Evolutionary conservation across 2,888 invertebrate species (phyloP).

Genomic region (Eupelmus urozonus): DNA sequence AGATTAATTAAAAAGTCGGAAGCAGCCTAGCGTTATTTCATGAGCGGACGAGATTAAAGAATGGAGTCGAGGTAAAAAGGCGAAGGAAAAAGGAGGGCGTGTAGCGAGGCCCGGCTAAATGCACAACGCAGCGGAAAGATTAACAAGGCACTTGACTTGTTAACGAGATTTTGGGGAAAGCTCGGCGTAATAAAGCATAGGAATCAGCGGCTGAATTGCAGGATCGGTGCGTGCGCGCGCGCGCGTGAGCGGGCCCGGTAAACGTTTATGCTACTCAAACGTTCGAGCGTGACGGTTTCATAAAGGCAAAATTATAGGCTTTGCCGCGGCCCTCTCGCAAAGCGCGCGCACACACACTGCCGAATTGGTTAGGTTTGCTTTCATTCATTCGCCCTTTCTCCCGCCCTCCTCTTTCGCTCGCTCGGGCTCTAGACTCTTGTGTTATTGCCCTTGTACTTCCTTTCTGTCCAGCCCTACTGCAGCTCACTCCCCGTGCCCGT

Average conservation of each 20-base stretch:
- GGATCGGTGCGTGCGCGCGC: conserved; percentile 35
- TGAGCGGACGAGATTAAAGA: too few species aligned
- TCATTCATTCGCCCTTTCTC: conserved; percentile 52
- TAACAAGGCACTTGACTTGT: conserved; percentile 31
- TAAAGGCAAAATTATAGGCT: conserved; percentile 68
- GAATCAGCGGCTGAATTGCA: conserved; percentile 21
- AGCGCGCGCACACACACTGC: conserved; percentile 25
- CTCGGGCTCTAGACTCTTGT: too few species aligned
- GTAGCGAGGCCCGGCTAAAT: too few species aligned
- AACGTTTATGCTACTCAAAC: conserved; percentile 59
- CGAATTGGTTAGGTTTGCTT: conserved; percentile 62
- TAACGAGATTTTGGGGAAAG: conserved; percentile 43
- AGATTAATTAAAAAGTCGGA: background rate
- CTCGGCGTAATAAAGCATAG: conserved; percentile 30
- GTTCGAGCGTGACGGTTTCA: conserved; percentile 66
- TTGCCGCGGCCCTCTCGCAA: background rate
- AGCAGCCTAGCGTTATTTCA: background rate
- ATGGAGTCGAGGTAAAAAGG: background rate
- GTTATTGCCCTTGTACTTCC: too few species aligned
- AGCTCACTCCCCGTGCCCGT: too few species aligned
- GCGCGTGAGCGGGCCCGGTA: conserved; percentile 21
- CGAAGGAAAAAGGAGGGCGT: too few species aligned
- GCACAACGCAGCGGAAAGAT: background rate
- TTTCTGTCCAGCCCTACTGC: too few species aligned
- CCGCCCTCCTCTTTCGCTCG: background rate